phyloP scores from a whole-genome alignment of 2,888 invertebrate species.

The Nebria brevicollis region DNA sequence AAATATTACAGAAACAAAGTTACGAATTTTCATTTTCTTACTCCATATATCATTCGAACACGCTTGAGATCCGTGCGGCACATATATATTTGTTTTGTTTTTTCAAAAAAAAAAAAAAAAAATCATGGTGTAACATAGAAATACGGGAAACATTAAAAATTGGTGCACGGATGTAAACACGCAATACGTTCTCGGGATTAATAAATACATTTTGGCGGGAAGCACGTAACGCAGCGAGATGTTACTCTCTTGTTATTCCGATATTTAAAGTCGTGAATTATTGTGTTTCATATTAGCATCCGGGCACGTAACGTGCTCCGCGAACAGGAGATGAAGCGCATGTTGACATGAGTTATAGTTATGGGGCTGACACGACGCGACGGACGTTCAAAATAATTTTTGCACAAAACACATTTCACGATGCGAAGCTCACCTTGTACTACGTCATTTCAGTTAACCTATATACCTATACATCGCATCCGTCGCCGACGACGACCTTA shows the following conservation, averaged over 20 bases:
- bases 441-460: background rate
- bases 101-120: background rate
- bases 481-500: no score
- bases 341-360: slow-evolving; percentile 19
- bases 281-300: slow-evolving; percentile 24
- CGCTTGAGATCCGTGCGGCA: background rate
- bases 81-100: background rate
- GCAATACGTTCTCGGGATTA: slow-evolving; percentile 12
- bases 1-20: background rate
- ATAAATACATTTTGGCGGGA: slow-evolving; percentile 1
- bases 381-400: background rate
- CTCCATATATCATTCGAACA: background rate
- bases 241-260: slow-evolving; percentile 11
- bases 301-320: background rate
- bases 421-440: background rate
- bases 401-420: background rate
- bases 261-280: slow-evolving; percentile 21
- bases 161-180: background rate
- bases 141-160: slow-evolving; percentile 15
- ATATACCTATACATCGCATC: background rate
- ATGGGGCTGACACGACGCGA: background rate
- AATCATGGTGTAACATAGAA: background rate
- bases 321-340: slow-evolving; percentile 12
- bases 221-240: slow-evolving; percentile 1
- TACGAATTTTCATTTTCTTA: background rate